Conservation (phyloP, 2,797 vertebrate species). For the Acanthurus lineatus region DNA sequence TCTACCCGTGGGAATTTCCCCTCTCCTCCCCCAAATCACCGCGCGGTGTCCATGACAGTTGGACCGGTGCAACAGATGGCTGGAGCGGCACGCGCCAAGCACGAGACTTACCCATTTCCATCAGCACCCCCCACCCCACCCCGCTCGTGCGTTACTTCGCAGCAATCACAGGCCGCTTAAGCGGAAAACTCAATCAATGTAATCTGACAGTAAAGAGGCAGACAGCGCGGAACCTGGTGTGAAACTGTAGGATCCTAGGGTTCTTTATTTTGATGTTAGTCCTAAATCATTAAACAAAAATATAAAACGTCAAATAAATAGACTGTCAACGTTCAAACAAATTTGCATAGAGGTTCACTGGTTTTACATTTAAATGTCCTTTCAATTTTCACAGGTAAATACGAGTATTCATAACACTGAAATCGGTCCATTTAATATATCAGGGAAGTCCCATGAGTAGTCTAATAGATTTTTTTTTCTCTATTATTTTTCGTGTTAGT, state of each 20-base stretch:
- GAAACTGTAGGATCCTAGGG: neutral
- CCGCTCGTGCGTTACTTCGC: slow-evolving; percentile 1
- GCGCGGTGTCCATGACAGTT: slow-evolving; percentile 79
- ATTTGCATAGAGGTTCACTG: too few relatives aligned
- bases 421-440: neutral
- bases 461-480: too few relatives aligned
- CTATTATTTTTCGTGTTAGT: too few relatives aligned
- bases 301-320: neutral
- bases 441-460: neutral
- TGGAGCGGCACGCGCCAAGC: slow-evolving; percentile 83
- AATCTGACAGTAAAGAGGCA: slow-evolving; percentile 23
- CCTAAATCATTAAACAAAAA: neutral
- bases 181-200: slow-evolving; percentile 56
- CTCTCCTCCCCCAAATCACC: slow-evolving; percentile 30
- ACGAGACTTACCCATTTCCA: slow-evolving; percentile 67
- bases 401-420: neutral
- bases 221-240: neutral
- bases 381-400: neutral
- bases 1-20: slow-evolving; percentile 63
- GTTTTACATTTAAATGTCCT: neutral
- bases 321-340: neutral
- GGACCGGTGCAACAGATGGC: slow-evolving; percentile 74
- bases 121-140: neutral
- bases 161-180: slow-evolving; percentile 20
- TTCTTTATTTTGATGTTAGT: neutral